Base-by-base conservation (phyloP, 2,888 invertebrate species). In the Megaustenia siamemsis region DNA sequence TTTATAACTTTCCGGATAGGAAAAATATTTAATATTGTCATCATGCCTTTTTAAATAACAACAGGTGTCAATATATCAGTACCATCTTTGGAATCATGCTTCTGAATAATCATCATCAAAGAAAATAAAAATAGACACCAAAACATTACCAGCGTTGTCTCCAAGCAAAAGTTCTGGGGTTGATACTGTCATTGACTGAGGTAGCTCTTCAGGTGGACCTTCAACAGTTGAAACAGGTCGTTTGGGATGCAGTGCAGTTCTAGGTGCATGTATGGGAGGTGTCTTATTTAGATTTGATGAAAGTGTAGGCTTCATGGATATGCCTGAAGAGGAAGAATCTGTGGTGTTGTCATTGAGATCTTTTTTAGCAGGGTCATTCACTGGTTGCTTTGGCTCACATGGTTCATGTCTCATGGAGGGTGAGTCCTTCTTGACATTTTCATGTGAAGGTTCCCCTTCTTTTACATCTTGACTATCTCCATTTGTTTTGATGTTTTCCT, bases 151-250 rank as follows among this genome's bases (percentile, higher is more conserved):
- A n/a, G 35, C 0, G n/a, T n/a, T 69, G 32, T 80, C 69, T 69
- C 68, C 80, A 32, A 80, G 38, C 38, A 69, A 45, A 38, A 80
- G 80, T 69, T 85, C 85, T 49, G 82, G 82, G 21, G 82, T 82
- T 28, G 82, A 82, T 24, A 68, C 56, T 53, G 83, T 83, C 83
- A 83, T 83, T n/a, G 68, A 78, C 38, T 66, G 32, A 18, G 83
- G 83, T 28, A 71, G 18, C 28, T 78, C 78, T 60, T 53, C 32
- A 28, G 35, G 10, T 12, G 8, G 32, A 5, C 28, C 71, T 77
- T 83, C 84, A 35, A 84, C 75, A 15, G 81, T 76, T 24, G 85
- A 85, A 6, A 77, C 43, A 2, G 86, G 86, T 80, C 86, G 84
- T 28, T 83, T 86, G 45, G 85, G 83, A 10, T 80, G 40, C 4